Evolutionary conservation across 2,888 invertebrate species (phyloP), one percentile per base, ranked within the genome.

Genomic region (Deilephila porcellus): DNA sequence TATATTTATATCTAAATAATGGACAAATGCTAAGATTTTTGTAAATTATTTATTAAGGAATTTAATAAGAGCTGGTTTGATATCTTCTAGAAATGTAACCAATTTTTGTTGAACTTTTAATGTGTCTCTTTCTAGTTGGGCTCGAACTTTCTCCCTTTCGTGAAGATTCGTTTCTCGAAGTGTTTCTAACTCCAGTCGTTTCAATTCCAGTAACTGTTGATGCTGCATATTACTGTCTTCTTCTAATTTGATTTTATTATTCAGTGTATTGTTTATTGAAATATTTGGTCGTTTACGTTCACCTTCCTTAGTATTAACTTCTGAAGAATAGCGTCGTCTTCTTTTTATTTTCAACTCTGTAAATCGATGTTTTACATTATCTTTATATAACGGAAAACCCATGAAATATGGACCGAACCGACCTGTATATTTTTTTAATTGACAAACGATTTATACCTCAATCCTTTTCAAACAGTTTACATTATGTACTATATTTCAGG

Each of bases 41-140:
- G 14, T 19, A 45, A 20, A 20, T 67, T 67, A 67, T 52, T 67
- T 67, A 45, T 67, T 67, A 25, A 67, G 67, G 45, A 67, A 67
- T 25, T 67, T 52, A 20, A 67, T 45, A 5, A 67, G 67, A 67
- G 67, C 67, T 52, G 67, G 67, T 67, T 67, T 67, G 17, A 67
- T 67, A 29, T 67, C 67, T 25, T 67, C 45, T 52, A 67, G 17
- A 67, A 67, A 52, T 67, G 52, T 14, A 17, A 67, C 14, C 4
- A 67, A 14, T 67, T 67, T 45, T 67, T 67, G 67, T 52, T 67
- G 45, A 14, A 67, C 17, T 25, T 67, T 67, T 25, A 67, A 20
- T 17, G 20, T 7, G 4, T 67, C 67, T 67, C 25, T 67, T 3
- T 67, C 45, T 7, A 67, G 20, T 17, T 67, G 25, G 29, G 67